These are phyloP conservation scores for Tragopan temminckii DNA, from an alignment of 2,797 vertebrate genomes.

Conservation along the genomic window DNA sequence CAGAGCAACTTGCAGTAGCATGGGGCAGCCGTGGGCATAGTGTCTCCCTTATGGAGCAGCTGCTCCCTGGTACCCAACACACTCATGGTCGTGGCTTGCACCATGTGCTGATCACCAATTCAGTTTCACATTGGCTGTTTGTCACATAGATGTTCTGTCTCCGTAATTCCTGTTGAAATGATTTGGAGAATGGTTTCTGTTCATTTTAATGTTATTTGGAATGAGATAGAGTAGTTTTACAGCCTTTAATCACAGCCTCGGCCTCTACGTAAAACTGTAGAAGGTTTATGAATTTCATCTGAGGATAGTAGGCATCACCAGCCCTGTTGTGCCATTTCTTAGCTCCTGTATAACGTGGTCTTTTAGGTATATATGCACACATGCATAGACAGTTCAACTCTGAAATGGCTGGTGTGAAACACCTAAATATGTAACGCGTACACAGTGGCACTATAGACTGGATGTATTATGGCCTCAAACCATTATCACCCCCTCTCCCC, in stretches of 20 bases:
- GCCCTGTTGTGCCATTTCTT: not conserved
- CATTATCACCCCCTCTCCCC: slow-evolving; percentile 26
- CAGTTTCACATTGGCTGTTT: not conserved
- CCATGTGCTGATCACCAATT: not conserved
- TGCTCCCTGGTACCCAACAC: fast-evolving
- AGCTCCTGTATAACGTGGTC: not conserved
- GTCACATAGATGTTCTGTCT: not conserved
- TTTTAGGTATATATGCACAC: not conserved
- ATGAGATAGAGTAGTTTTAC: not conserved
- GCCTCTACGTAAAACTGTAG: not conserved
- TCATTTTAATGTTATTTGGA: slow-evolving; percentile 8
- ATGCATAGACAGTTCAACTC: not conserved
- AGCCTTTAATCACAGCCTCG: not conserved
- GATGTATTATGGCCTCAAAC: slow-evolving; percentile 58
- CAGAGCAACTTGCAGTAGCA: no score
- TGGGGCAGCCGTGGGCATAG: not conserved
- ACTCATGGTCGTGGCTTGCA: not conserved
- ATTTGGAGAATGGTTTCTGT: not conserved
- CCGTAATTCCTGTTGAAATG: not conserved
- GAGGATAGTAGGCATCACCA: not conserved
- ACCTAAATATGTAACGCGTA: slow-evolving; percentile 22
- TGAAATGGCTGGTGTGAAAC: not conserved
- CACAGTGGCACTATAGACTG: slow-evolving; percentile 23
- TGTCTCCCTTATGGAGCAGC: not conserved
- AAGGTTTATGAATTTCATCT: not conserved